phyloP scores from a whole-genome alignment of 2,888 invertebrate genomes.

The Aphelenchoides bicaudatus region DNA sequence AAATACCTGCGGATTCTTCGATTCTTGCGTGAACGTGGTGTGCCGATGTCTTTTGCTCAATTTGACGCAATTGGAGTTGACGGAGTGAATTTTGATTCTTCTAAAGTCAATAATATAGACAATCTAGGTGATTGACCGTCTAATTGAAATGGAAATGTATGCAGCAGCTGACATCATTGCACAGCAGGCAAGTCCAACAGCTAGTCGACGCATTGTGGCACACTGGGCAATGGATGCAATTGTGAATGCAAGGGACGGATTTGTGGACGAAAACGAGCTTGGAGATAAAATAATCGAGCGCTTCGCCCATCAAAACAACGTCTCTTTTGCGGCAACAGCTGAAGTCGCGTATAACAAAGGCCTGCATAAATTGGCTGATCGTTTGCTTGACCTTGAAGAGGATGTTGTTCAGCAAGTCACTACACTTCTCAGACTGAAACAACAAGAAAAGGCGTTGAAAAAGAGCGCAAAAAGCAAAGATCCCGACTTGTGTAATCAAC shows the following conservation, averaged over 20 bases:
- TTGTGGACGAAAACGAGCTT: constrained; percentile 10
- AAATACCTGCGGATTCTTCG: constrained; percentile 28
- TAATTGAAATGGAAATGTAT: constrained; percentile 32
- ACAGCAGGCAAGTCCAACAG: constrained; percentile 16
- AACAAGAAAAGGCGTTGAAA: constrained; percentile 33
- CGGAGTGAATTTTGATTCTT: not conserved
- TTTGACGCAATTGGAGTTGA: constrained; percentile 28
- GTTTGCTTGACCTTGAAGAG: constrained; percentile 32
- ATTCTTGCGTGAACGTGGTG: constrained; percentile 30
- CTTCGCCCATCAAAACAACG: constrained; percentile 17
- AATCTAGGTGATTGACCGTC: constrained; percentile 28
- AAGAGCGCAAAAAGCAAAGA: constrained; percentile 36
- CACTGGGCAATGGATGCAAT: constrained; percentile 34
- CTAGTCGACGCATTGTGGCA: constrained; percentile 29
- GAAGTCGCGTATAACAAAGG: constrained; percentile 29
- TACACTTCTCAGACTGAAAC: constrained; percentile 32
- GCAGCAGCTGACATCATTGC: constrained; percentile 31
- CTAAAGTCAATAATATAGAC: not conserved
- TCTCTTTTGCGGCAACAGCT: constrained; percentile 26
- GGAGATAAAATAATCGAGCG: constrained; percentile 14
- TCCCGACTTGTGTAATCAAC: constrained; percentile 33
- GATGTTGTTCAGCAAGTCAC: constrained; percentile 32
- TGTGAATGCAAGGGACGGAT: constrained; percentile 17
- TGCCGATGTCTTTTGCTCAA: constrained; percentile 35
- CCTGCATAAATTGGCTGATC: constrained; percentile 27